Evolutionary conservation across 2,888 invertebrate species (phyloP).

Genomic region (Acronicta alni): DNA sequence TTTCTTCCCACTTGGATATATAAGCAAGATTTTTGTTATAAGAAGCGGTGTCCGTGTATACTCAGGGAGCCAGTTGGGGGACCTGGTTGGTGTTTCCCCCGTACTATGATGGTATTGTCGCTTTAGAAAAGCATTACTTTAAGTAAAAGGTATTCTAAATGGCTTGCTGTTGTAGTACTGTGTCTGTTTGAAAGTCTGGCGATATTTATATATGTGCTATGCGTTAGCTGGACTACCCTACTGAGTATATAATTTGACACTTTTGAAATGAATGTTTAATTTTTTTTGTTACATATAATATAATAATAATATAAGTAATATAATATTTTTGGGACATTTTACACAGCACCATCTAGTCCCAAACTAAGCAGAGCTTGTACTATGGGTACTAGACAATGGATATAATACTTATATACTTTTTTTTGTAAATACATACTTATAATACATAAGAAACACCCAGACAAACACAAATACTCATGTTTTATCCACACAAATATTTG

Average conservation of each 20-base stretch:
- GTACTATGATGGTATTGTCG: constrained; percentile 22
- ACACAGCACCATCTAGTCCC: too few relatives aligned
- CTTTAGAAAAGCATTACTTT: constrained; percentile 41
- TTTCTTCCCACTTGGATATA: constrained; percentile 39
- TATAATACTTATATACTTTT: too few relatives aligned
- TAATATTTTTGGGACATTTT: too few relatives aligned
- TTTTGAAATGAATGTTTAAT: constrained; percentile 9
- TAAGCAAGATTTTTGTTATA: background rate
- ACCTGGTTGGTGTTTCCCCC: constrained; percentile 53
- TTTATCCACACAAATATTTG: too few relatives aligned
- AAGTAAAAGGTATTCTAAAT: constrained; percentile 41
- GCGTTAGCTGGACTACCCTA: constrained; percentile 45
- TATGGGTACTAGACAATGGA: too few relatives aligned
- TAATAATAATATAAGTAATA: too few relatives aligned
- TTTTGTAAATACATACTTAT: too few relatives aligned
- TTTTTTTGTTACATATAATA: too few relatives aligned
- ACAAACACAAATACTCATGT: too few relatives aligned
- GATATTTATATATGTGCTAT: constrained; percentile 31
- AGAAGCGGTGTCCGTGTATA: constrained; percentile 65
- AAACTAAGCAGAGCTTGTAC: too few relatives aligned
- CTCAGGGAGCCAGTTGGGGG: constrained; percentile 62
- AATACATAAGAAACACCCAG: too few relatives aligned
- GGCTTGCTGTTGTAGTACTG: constrained; percentile 12
- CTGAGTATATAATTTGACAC: constrained; percentile 65
- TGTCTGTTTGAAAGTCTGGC: constrained; percentile 52